Evolutionary conservation across 2,797 vertebrate genomes (phyloP).

Genomic region (Rhinoraja longicauda): DNA sequence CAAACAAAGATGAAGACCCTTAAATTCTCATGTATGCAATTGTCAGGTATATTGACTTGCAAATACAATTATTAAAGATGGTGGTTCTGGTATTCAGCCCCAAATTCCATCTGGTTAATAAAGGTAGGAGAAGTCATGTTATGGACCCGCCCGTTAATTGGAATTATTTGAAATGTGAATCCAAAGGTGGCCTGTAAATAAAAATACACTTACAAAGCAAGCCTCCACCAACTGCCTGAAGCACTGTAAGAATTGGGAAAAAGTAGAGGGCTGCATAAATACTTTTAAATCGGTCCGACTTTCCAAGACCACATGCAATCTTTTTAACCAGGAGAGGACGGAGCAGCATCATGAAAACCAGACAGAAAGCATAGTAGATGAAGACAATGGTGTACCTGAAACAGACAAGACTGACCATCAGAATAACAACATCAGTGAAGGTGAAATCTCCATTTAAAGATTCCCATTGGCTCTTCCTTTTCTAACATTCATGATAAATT

Average conservation of each 20-base stretch:
- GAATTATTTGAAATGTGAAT: neutral
- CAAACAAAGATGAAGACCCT: neutral
- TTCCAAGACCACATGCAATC: conserved; percentile 89
- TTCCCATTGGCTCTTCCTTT: neutral
- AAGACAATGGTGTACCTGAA: conserved; percentile 90
- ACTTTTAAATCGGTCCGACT: conserved; percentile 90
- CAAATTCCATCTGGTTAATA: neutral
- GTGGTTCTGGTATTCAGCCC: neutral
- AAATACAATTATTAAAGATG: neutral
- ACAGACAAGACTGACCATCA: conserved; percentile 12
- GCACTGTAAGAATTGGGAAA: conserved; percentile 88
- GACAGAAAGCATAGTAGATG: conserved; percentile 91
- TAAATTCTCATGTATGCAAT: neutral
- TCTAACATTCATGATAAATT: neutral
- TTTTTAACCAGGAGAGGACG: conserved; percentile 95
- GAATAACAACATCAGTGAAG: neutral
- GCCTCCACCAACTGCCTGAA: conserved; percentile 91
- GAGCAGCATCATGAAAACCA: conserved; percentile 93
- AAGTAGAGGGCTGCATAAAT: conserved; percentile 96
- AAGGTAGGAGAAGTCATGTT: neutral
- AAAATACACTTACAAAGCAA: conserved; percentile 80
- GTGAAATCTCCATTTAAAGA: neutral
- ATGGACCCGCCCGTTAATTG: neutral
- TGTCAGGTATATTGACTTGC: neutral
- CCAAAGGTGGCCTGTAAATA: neutral